Evolutionary conservation across 2,888 invertebrate species (phyloP).

Genomic region (Trachelus troglodyta): DNA sequence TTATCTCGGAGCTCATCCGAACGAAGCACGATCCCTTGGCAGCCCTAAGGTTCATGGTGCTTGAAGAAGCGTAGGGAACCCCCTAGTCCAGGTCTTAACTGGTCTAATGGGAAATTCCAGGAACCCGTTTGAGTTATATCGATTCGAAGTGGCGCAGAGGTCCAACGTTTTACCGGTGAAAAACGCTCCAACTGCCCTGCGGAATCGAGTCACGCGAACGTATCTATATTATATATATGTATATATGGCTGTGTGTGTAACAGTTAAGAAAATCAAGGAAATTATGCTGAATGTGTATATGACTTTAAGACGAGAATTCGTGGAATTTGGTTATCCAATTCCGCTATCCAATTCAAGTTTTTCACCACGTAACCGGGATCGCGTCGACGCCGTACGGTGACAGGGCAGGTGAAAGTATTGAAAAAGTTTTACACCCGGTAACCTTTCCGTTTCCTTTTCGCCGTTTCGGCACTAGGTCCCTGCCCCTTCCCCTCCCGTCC

Average conservation of each 20-base stretch:
- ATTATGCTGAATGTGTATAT: neutral
- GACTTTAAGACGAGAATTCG: neutral
- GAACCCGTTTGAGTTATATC: slow-evolving; percentile 4
- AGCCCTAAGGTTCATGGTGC: slow-evolving; percentile 6
- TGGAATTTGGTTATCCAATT: neutral
- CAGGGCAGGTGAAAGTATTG: slow-evolving; percentile 17
- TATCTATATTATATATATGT: neutral
- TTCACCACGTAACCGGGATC: neutral
- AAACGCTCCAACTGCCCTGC: neutral
- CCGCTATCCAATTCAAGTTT: neutral
- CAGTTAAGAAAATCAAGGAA: neutral
- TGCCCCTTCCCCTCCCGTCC: neutral
- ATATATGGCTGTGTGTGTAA: neutral
- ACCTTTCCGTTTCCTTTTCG: slow-evolving; percentile 17
- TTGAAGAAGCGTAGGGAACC: neutral
- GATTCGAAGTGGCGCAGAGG: neutral
- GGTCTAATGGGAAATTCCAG: slow-evolving; percentile 6
- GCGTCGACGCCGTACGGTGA: neutral
- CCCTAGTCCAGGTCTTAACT: neutral
- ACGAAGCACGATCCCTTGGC: slow-evolving; percentile 2
- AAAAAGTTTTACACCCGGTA: slow-evolving; percentile 27
- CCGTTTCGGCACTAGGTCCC: neutral
- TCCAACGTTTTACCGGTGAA: neutral
- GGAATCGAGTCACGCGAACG: neutral
- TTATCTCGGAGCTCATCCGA: neutral